phyloP scores from a whole-genome alignment of 2,888 invertebrate genomes.

The Acleris holmiana region DNA sequence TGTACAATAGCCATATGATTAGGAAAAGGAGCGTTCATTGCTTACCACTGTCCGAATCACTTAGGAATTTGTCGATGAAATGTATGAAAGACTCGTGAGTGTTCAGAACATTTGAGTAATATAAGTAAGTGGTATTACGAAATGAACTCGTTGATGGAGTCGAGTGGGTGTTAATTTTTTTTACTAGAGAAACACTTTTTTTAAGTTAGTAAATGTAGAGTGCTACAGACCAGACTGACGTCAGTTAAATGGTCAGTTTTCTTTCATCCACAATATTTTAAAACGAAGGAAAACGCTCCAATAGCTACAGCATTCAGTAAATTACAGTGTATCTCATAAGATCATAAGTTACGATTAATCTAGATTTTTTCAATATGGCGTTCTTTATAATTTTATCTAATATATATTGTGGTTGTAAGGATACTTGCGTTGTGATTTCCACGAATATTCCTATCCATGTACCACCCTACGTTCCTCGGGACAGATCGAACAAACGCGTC shows the following conservation, averaged over 20 bases:
- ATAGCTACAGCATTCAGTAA: constrained; percentile 78
- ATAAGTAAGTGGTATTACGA: constrained; percentile 78
- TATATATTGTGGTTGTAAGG: constrained; percentile 90
- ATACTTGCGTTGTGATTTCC: constrained; percentile 84
- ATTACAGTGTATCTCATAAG: constrained; percentile 84
- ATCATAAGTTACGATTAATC: constrained; percentile 82
- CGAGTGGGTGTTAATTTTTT: constrained; percentile 79
- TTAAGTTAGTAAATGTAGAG: constrained; percentile 81
- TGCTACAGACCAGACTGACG: constrained; percentile 79
- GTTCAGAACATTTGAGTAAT: constrained; percentile 81
- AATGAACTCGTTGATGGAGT: constrained; percentile 80
- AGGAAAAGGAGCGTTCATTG: constrained; percentile 79
- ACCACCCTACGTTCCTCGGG: constrained; percentile 66
- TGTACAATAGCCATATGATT: constrained; percentile 81
- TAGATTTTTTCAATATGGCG: constrained; percentile 85
- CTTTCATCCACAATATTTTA: constrained; percentile 84
- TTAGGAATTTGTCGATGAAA: constrained; percentile 74
- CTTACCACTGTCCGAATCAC: constrained; percentile 72
- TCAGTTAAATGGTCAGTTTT: constrained; percentile 77
- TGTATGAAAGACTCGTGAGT: constrained; percentile 79
- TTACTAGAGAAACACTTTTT: constrained; percentile 72
- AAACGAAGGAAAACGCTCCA: constrained; percentile 74
- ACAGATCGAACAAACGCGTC: constrained; percentile 47
- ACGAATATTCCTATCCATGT: constrained; percentile 66
- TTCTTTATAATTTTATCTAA: constrained; percentile 86